Percentiles rank a stretch among this genome's conserved stretches.
phyloP scores from a whole-genome alignment of 2,797 vertebrate genomes.

The Rhyacichthys aspro region DNA sequence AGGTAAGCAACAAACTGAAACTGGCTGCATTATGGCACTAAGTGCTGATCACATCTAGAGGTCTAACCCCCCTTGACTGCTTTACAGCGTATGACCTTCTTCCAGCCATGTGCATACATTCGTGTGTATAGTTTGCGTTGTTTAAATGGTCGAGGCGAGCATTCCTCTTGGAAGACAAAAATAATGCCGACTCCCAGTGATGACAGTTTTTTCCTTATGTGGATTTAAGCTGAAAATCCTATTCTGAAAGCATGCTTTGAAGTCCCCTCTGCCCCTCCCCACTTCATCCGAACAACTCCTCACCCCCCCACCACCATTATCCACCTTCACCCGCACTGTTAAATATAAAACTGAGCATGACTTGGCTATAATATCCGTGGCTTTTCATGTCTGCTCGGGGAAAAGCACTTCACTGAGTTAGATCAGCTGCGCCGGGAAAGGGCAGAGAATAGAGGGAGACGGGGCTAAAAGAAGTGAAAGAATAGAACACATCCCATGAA shows the following conservation, averaged over 20 bases:
- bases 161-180: constrained; percentile 62
- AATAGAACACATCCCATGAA: background rate
- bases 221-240: constrained; percentile 80
- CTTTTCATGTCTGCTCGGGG: constrained; percentile 59
- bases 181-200: constrained; percentile 60
- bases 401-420: constrained; percentile 56
- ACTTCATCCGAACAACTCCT: constrained; percentile 33
- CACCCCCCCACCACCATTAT: constrained; percentile 20
- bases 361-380: constrained; percentile 71
- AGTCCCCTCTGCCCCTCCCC: constrained; percentile 59
- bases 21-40: constrained; percentile 16
- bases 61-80: constrained; percentile 39
- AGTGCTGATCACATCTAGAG: constrained; percentile 37
- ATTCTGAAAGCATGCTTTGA: constrained; percentile 78
- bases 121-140: constrained; percentile 52
- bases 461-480: constrained; percentile 1
- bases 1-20: constrained; percentile 77
- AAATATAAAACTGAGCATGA: constrained; percentile 79
- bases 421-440: constrained; percentile 46
- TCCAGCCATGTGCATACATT: constrained; percentile 44
- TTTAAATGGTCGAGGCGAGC: constrained; percentile 56
- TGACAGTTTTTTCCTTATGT: constrained; percentile 75
- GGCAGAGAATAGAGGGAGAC: constrained; percentile 29
- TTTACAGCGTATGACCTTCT: constrained; percentile 42
- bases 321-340: constrained; percentile 68